Evolutionary conservation across 2,113 vertebrate species (phyloP).

Genomic region (Mandrillus leucophaeus): DNA sequence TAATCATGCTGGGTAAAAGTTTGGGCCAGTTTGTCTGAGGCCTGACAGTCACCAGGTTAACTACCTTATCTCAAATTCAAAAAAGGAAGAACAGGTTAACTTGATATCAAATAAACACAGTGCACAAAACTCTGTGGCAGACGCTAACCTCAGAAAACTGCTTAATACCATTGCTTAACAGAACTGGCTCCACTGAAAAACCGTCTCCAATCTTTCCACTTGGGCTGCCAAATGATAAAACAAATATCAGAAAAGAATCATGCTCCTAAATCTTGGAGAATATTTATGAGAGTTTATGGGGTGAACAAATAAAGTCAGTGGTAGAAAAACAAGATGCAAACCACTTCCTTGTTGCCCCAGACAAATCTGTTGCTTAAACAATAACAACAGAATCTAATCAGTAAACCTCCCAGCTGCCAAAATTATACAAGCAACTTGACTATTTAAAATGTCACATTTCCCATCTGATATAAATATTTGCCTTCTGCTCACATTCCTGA

Average conservation of each 20-base stretch:
- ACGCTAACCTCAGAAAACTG: neutral
- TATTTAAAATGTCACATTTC: constrained; percentile 77
- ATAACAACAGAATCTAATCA: constrained; percentile 75
- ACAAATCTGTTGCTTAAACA: constrained; percentile 76
- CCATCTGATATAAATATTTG: constrained; percentile 76
- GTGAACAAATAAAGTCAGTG: constrained; percentile 55
- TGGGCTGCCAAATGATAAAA: neutral
- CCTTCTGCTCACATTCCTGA: constrained; percentile 73
- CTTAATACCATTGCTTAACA: neutral
- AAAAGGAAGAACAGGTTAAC: neutral
- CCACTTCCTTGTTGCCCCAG: constrained; percentile 45
- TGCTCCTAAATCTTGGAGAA: constrained; percentile 23
- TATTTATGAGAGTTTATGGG: constrained; percentile 40
- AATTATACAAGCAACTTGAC: constrained; percentile 72
- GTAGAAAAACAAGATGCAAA: constrained; percentile 56
- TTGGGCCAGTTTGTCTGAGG: neutral
- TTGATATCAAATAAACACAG: neutral
- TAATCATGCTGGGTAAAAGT: neutral
- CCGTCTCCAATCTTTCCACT: neutral
- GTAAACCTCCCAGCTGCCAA: constrained; percentile 72
- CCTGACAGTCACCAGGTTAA: constrained; percentile 48
- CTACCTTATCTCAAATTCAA: constrained; percentile 54
- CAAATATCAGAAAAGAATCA: neutral
- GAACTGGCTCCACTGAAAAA: neutral
- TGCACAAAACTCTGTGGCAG: neutral